phyloP scores from a whole-genome alignment of 2,888 invertebrate genomes.

The Parnassius orleans region DNA sequence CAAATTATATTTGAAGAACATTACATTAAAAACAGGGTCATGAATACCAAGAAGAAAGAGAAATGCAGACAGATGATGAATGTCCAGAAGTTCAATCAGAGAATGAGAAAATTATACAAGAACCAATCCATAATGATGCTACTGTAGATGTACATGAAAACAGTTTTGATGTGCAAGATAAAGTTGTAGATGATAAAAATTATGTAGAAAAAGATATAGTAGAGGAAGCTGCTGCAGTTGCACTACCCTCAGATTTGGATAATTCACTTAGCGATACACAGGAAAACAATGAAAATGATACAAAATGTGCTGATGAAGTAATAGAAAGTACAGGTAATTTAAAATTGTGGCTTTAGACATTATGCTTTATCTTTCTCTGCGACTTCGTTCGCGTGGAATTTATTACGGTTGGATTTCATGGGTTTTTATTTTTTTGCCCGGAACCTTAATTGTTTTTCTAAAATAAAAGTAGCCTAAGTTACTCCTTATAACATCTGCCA shows the following conservation, averaged over 20 bases:
- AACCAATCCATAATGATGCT: constrained; percentile 26
- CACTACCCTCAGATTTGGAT: constrained; percentile 44
- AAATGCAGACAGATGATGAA: constrained; percentile 61
- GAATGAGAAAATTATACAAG: constrained; percentile 38
- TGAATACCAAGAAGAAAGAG: constrained; percentile 58
- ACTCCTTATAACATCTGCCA: too few relatives aligned
- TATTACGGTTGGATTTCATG: too few relatives aligned
- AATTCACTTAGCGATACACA: constrained; percentile 42
- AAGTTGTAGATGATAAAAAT: constrained; percentile 24
- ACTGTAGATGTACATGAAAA: constrained; percentile 22
- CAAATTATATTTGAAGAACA: constrained; percentile 11
- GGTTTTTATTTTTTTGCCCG: too few relatives aligned
- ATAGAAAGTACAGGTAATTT: constrained; percentile 38
- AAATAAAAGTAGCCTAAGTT: too few relatives aligned
- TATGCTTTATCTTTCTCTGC: neutral
- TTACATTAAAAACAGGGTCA: constrained; percentile 41
- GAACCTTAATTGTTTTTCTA: too few relatives aligned
- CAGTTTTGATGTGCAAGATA: constrained; percentile 36
- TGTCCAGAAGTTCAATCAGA: constrained; percentile 47
- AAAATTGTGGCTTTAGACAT: neutral
- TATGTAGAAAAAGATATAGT: constrained; percentile 29
- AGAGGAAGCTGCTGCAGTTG: constrained; percentile 31
- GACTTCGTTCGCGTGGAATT: too few relatives aligned
- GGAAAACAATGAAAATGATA: constrained; percentile 38
- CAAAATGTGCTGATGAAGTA: constrained; percentile 30